Percentiles rank a stretch among this genome's conserved stretches.
Evolutionary conservation across 2,888 invertebrate species (phyloP).

Genomic region (Plagodis pulveraria): DNA sequence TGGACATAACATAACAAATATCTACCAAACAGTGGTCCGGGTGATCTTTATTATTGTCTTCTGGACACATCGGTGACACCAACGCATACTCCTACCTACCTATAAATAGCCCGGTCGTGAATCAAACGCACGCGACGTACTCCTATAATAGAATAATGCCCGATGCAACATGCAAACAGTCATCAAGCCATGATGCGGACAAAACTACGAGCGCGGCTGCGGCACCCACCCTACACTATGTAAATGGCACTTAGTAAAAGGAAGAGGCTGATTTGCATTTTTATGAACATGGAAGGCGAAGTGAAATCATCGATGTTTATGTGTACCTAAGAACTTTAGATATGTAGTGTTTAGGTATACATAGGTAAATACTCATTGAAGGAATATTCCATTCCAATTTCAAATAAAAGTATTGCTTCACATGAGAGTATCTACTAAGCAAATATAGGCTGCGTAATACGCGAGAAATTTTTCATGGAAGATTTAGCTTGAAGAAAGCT

Average conservation of each 20-base stretch:
- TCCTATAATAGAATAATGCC: constrained; percentile 41
- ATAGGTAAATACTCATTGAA: constrained; percentile 1
- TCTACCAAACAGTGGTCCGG: too few species aligned
- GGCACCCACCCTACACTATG: constrained; percentile 76
- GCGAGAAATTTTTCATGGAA: too few species aligned
- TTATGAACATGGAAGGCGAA: constrained; percentile 77
- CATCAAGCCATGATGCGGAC: constrained; percentile 47
- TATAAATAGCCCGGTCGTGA: constrained; percentile 51
- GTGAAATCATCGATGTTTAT: constrained; percentile 56
- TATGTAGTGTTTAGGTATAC: too few species aligned
- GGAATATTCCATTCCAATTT: not conserved
- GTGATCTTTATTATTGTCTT: not conserved
- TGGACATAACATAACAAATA: too few species aligned
- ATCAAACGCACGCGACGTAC: constrained; percentile 31
- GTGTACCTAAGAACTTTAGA: not conserved
- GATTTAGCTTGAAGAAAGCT: too few species aligned
- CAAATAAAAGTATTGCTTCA: not conserved
- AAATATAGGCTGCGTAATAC: too few species aligned
- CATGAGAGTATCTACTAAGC: too few species aligned
- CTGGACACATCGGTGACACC: not conserved
- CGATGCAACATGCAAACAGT: constrained; percentile 48
- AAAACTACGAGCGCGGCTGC: constrained; percentile 38
- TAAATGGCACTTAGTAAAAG: constrained; percentile 74
- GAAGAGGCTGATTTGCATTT: constrained; percentile 82
- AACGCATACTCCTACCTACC: constrained; percentile 23